Base-by-base conservation (phyloP, 2,797 vertebrate genomes). In the Sphaeramia orbicularis region DNA sequence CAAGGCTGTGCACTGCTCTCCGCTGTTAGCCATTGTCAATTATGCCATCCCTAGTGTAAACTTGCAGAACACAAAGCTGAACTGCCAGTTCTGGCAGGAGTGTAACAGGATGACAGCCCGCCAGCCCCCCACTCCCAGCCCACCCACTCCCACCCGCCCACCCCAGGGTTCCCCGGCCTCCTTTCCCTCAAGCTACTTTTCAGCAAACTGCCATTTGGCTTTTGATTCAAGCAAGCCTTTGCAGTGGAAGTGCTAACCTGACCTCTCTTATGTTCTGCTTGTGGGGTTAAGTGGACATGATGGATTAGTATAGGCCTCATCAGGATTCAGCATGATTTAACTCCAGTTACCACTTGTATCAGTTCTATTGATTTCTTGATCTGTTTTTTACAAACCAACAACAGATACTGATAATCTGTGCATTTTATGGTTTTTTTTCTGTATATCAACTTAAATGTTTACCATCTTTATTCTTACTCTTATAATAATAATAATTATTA, bases 1-100 rank as follows among this genome's bases (percentile, higher is more conserved):
- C 93, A 93, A 93, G 93, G 91, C 93, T 90, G 88, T 90, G 92
- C 93, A 87, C 91, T 90, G 93, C 92, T 91, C 92, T 93, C 91
- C 84, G 87, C 93, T 94, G 92, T 94, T 95, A 94, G 93, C 93
- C 92, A 94, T 94, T 94, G 94, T 94, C 94, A 95, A 94, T 95
- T 95, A 95, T 90, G 90, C 90, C 90, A 92, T 94, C 94, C 94
- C 94, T 93, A 77, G 94, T 94, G 93, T 93, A 94, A 94, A 94
- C 92, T 91, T 84, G 81, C 90, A 91, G 91, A 94, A 95, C 91
- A 92, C 91, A 89, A 92, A 93, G 93, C 90, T 88, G 88, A 93
- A 92, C 93, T 94, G 92, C 92, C 94, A 93, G 90, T 90, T 95
- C 91, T 94, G 92, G 93, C 92, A 91, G 92, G 76, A 91, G 90